Base-by-base conservation (phyloP, 2,113 vertebrate species). In the Struthio camelus region DNA sequence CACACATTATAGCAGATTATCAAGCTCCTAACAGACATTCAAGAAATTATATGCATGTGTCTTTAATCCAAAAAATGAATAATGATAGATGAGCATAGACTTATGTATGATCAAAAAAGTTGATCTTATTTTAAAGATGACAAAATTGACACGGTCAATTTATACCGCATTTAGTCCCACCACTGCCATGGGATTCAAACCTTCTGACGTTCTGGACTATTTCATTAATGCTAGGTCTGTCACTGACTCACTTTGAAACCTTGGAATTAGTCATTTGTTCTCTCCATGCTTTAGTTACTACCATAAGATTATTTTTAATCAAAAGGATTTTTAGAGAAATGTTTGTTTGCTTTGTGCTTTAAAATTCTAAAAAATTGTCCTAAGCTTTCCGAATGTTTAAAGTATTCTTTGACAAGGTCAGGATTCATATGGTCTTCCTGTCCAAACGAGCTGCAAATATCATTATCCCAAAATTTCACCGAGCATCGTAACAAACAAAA, bases 401-500 rank as follows among this genome's bases (percentile, higher is more conserved):
- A 61, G 36, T 44, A 59, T 81, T 82, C 14, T 48, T 89, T 53
- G 9, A 70, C 53, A 72, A 89, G 36, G 22, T 58, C 34, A 95
- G 34, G 53, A 87, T 14, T 79, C 82, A 17, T 0, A 66, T 0
- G 3, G 34, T 24, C 56, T 72, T 93, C 23, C 51, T 48, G 25
- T 64, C 30, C 69, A 78, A 89, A 86, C 0, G 0, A 77, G 38
- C 56, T 70, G 51, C 38, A 87, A 85, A 69, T 34, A 73, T 42
- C 69, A 59, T 89, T 88, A 94, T 67, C 19, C 19, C n/a, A 50
- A 87, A 72, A 34, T 40, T 75, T 80, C 64, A 91, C n/a, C 91
- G 22, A 93, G 87, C 20, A 92, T 11, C 22, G 9, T 48, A 51
- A 70, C 59, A 71, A 96, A 65, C 14, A 96, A 96, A 96, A 96